phyloP scores from a whole-genome alignment of 1,140 invertebrate genomes.

The Diuraphis noxia region DNA sequence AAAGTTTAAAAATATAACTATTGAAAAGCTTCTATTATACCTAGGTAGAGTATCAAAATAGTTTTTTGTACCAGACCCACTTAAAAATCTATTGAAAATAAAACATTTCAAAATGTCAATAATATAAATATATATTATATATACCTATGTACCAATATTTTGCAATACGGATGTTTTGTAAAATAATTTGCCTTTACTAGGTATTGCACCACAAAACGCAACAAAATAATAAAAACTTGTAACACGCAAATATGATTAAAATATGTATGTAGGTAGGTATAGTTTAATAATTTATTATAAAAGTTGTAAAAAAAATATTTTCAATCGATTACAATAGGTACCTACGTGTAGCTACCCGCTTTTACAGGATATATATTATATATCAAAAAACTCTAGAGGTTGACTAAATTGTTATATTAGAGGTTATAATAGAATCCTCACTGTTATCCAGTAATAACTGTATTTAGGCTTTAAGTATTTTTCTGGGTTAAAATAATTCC shows the following conservation, averaged over 20 bases:
- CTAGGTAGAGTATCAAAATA: not conserved
- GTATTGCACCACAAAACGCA: not conserved
- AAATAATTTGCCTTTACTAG: not conserved
- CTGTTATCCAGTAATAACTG: not conserved
- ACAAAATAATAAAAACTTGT: not conserved
- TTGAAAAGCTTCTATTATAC: not conserved
- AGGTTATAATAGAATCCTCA: too few species aligned
- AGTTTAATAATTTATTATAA: not conserved
- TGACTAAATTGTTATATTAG: not conserved
- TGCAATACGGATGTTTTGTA: not conserved
- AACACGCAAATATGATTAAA: not conserved
- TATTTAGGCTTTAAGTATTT: not conserved
- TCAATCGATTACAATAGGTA: not conserved
- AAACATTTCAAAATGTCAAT: not conserved
- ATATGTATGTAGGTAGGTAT: not conserved
- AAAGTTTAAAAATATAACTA: not conserved
- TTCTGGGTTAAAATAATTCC: not conserved
- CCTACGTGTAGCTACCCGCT: not conserved
- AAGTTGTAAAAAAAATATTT: not conserved
- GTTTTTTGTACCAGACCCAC: not conserved
- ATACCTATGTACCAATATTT: not conserved
- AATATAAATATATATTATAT: too few species aligned
- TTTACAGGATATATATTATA: not conserved
- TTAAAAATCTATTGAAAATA: not conserved
- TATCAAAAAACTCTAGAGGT: not conserved